Evolutionary conservation across 2,797 vertebrate genomes (phyloP).

Genomic region (Antrozous pallidus): DNA sequence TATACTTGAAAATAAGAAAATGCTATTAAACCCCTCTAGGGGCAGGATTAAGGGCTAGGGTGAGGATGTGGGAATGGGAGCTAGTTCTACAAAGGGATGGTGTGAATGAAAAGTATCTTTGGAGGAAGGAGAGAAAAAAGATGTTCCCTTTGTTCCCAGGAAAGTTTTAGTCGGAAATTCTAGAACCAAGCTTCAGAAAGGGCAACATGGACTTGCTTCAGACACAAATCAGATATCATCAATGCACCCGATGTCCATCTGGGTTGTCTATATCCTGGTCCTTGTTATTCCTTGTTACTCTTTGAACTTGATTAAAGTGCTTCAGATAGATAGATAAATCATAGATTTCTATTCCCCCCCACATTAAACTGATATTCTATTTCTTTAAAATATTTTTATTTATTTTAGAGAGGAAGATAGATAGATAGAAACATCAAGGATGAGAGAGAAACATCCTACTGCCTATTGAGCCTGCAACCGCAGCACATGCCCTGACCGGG

Average conservation of each 20-base stretch:
- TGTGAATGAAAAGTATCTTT: neutral
- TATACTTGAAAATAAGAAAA: neutral
- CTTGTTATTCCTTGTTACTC: neutral
- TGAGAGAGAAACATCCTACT: no score
- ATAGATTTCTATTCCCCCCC: neutral
- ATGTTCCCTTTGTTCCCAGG: neutral
- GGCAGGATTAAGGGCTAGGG: neutral
- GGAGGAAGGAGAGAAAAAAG: neutral
- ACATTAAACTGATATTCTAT: neutral
- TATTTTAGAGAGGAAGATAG: no score
- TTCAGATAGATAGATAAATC: neutral
- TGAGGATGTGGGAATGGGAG: neutral
- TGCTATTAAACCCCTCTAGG: neutral
- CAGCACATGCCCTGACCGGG: no score
- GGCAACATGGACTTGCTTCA: neutral
- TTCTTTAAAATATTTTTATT: neutral
- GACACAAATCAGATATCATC: neutral
- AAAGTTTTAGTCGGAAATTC: neutral
- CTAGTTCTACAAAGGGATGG: neutral
- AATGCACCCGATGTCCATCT: neutral
- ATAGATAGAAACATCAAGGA: no score
- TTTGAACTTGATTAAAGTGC: neutral
- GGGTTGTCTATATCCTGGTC: neutral
- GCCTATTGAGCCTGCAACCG: no score
- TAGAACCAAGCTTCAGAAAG: slow-evolving; percentile 12